These are phyloP conservation scores for Picathartes gymnocephalus DNA, from an alignment of 2,113 vertebrate species.

Conservation along the genomic window DNA sequence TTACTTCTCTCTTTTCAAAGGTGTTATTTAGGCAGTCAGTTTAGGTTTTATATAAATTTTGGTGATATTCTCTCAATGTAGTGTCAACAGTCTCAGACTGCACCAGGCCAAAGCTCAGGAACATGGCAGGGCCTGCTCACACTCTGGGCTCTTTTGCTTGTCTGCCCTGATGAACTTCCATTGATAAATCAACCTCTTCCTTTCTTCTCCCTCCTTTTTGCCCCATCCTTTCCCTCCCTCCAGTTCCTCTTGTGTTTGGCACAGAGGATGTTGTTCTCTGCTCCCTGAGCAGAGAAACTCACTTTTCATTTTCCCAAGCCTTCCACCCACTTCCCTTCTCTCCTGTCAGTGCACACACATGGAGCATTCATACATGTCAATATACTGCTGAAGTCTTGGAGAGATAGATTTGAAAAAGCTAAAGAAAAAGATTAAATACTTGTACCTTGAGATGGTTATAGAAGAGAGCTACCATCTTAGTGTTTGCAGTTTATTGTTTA, in stretches of 20 bases:
- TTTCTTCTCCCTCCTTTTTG: neutral
- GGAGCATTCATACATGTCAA: neutral
- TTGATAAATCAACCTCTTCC: neutral
- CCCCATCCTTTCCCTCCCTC: neutral
- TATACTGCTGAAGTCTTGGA: neutral
- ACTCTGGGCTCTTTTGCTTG: neutral
- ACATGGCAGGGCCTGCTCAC: neutral
- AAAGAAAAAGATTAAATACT: neutral
- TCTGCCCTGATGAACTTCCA: neutral
- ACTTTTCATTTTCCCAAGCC: neutral
- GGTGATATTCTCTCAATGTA: neutral
- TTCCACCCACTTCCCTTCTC: neutral
- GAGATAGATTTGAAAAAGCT: neutral
- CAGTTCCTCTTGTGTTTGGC: neutral
- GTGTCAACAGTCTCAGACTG: neutral
- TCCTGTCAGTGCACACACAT: neutral
- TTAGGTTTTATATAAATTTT: neutral
- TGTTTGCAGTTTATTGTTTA: constrained; percentile 21
- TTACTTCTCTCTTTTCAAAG: neutral
- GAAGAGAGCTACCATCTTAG: neutral
- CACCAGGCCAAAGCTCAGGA: neutral
- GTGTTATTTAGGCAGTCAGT: neutral
- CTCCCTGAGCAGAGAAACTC: neutral
- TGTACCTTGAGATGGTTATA: neutral
- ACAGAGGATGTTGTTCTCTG: accelerated